A percentile compares a stretch with the other conserved stretches of the same genome.
Conservation (phyloP, 2,888 invertebrate species). For the Apodemia duryi region DNA sequence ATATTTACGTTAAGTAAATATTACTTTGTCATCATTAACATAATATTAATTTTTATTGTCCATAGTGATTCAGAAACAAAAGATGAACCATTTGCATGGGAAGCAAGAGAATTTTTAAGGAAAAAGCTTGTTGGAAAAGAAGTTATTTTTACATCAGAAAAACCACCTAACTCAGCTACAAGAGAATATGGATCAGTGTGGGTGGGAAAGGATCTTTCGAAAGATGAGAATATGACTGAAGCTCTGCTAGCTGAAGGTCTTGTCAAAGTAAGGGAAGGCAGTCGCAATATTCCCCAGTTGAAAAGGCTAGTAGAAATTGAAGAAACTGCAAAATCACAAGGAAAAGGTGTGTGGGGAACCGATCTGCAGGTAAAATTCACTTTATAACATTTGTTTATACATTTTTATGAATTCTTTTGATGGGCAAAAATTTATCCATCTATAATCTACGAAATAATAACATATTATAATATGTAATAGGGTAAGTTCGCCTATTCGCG, state of each 20-base stretch:
- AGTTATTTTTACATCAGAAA: constrained; percentile 91
- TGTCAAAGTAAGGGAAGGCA: constrained; percentile 85
- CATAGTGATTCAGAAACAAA: constrained; percentile 83
- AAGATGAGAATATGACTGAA: constrained; percentile 94
- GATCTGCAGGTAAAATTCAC: constrained; percentile 48
- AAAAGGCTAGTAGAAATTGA: constrained; percentile 89
- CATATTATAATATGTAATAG: no score
- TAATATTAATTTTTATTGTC: constrained; percentile 23
- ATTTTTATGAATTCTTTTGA: no score
- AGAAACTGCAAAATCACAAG: constrained; percentile 91
- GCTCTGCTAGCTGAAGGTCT: constrained; percentile 93
- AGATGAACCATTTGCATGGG: constrained; percentile 98
- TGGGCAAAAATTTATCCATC: no score
- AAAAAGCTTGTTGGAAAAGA: constrained; percentile 95
- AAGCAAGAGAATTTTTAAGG: constrained; percentile 95
- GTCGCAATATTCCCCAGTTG: constrained; percentile 81
- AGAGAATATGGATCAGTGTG: constrained; percentile 92
- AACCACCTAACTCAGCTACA: constrained; percentile 88
- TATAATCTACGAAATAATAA: no score
- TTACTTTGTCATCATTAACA: not conserved
- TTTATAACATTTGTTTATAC: not conserved
- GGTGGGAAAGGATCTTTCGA: constrained; percentile 87
- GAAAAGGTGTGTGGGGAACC: constrained; percentile 89
- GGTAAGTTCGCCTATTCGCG: no score
- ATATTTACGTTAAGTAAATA: no score